A percentile compares a stretch with the other conserved stretches of the same genome.
Evolutionary conservation across 2,888 invertebrate species (phyloP).

Genomic region (Standfussiana lucernea): DNA sequence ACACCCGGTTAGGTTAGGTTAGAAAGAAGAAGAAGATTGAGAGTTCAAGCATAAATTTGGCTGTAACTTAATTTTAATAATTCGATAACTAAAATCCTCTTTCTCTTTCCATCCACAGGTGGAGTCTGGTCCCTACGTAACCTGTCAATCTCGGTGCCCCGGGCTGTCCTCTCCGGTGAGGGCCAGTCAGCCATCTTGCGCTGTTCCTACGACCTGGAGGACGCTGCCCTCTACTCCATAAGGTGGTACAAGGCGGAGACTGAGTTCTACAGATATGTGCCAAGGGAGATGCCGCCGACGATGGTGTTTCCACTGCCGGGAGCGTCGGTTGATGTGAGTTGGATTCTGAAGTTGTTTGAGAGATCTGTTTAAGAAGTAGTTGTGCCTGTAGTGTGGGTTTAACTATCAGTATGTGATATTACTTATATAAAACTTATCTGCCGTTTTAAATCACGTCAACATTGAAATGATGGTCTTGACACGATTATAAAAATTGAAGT

Average conservation of each 20-base stretch:
- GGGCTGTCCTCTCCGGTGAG: constrained; percentile 90
- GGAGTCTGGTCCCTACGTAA: constrained; percentile 88
- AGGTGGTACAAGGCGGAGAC: constrained; percentile 93
- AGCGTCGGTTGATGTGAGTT: constrained; percentile 93
- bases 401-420: background rate
- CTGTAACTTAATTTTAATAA: background rate
- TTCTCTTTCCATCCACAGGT: constrained; percentile 72
- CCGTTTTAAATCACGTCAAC: background rate
- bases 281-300: constrained; percentile 93
- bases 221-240: constrained; percentile 92
- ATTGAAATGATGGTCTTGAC: background rate
- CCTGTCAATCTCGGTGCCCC: constrained; percentile 88
- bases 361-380: background rate
- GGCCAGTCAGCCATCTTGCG: constrained; percentile 88
- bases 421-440: background rate
- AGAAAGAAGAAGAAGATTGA: no score
- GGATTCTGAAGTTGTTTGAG: background rate
- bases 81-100: background rate
- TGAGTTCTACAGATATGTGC: constrained; percentile 94
- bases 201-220: constrained; percentile 91
- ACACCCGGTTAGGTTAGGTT: no score
- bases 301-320: constrained; percentile 93
- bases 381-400: background rate
- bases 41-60: background rate
- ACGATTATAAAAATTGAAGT: background rate